Conservation (phyloP, 2,888 invertebrate species). For the Coleophora flavipennella region DNA sequence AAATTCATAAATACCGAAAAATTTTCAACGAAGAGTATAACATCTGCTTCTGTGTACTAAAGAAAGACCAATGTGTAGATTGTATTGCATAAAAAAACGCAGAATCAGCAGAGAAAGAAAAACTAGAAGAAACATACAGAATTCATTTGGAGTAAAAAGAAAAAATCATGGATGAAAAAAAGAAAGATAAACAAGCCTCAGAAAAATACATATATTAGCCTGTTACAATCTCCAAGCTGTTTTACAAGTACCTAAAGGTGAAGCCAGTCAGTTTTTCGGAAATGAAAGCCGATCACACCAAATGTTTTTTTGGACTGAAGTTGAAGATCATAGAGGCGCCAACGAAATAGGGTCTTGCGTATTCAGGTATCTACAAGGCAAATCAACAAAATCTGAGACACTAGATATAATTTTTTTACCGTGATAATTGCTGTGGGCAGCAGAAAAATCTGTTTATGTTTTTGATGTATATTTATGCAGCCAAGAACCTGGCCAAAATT, state of each 20-base stretch:
- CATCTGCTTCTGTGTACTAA: not conserved
- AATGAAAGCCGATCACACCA: conserved; percentile 9
- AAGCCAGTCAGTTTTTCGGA: conserved; percentile 13
- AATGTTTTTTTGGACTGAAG: conserved; percentile 19
- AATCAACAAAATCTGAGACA: not conserved
- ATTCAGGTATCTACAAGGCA: conserved; percentile 9
- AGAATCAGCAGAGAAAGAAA: not conserved
- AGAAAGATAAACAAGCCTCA: not conserved
- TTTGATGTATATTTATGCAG: conserved; percentile 14
- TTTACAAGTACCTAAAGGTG: conserved; percentile 14
- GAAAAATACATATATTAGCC: conserved; percentile 6
- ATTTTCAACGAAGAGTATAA: not conserved
- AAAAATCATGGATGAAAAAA: not conserved
- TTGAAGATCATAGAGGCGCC: conserved; percentile 15
- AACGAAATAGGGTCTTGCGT: conserved; percentile 16
- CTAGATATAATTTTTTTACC: conserved; percentile 12
- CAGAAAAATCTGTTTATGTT: conserved; percentile 18
- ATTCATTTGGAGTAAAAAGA: not conserved
- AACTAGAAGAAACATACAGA: not conserved
- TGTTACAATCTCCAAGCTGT: conserved; percentile 20
- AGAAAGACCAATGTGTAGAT: not conserved
- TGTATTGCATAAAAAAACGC: not conserved
- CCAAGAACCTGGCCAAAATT: conserved; percentile 7
- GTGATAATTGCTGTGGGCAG: conserved; percentile 15
- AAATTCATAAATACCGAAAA: not conserved